These are phyloP conservation scores for Gasterosteus nipponicus DNA, from an alignment of 2,113 vertebrate species.

Conservation along the genomic window DNA sequence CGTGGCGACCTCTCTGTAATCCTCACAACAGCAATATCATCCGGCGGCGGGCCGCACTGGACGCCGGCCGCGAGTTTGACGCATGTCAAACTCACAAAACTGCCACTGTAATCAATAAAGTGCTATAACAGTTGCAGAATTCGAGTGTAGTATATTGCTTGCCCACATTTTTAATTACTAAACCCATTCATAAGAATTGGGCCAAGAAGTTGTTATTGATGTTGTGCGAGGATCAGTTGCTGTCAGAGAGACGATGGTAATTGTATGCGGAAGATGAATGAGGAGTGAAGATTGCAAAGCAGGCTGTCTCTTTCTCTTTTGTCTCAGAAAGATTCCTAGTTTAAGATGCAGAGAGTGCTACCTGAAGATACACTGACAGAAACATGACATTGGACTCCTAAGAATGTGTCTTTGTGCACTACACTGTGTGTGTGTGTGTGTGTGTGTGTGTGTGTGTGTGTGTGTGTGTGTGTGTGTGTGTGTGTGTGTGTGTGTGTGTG, in stretches of 20 bases:
- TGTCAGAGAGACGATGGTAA: slow-evolving; percentile 24
- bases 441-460: slow-evolving; percentile 17
- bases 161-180: slow-evolving; percentile 24
- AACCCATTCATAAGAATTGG: slow-evolving; percentile 19
- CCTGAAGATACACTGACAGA: slow-evolving; percentile 67
- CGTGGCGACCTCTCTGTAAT: too few species aligned
- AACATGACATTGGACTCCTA: slow-evolving; percentile 63
- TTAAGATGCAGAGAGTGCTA: slow-evolving; percentile 47
- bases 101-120: slow-evolving; percentile 4
- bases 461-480: not conserved
- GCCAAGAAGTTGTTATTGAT: slow-evolving; percentile 18
- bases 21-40: too few species aligned
- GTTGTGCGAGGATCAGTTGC: slow-evolving; percentile 17
- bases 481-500: not conserved
- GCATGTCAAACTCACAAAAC: not conserved
- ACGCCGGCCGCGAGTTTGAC: too few species aligned
- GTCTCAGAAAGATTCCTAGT: slow-evolving; percentile 49
- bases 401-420: slow-evolving; percentile 48
- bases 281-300: slow-evolving; percentile 17
- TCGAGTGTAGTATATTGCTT: slow-evolving; percentile 30
- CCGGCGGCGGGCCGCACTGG: too few species aligned
- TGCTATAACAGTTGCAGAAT: not conserved
- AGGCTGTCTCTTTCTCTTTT: slow-evolving; percentile 23
- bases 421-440: not conserved
- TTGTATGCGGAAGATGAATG: slow-evolving; percentile 30